These are phyloP conservation scores for Scaptomyza polygonia DNA, from an alignment of 2,888 invertebrate genomes.

Conservation along the genomic window DNA sequence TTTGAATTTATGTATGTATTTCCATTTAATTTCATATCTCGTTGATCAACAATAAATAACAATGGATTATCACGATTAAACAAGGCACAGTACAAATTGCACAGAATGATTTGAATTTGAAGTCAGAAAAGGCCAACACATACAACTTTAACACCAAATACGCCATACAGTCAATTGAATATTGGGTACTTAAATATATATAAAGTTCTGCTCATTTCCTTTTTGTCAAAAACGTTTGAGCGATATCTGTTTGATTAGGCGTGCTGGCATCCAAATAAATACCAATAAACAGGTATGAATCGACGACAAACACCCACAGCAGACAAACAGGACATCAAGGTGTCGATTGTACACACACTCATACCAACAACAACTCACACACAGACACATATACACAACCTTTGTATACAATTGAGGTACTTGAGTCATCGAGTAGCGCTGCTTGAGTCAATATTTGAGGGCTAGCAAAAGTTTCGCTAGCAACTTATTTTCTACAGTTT, in stretches of 20 bases:
- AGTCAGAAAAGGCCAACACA: not conserved
- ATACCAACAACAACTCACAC: slow-evolving; percentile 21
- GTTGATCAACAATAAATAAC: slow-evolving; percentile 8
- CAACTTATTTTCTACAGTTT: slow-evolving; percentile 52
- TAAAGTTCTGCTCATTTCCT: slow-evolving; percentile 14
- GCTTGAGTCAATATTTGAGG: slow-evolving; percentile 67
- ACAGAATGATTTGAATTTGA: not conserved
- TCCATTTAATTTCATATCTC: slow-evolving; percentile 1
- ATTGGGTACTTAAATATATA: slow-evolving; percentile 1
- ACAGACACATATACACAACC: slow-evolving; percentile 21
- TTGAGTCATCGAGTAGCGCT: slow-evolving; percentile 53
- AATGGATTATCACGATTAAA: slow-evolving; percentile 1
- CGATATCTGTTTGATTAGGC: slow-evolving; percentile 72
- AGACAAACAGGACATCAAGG: slow-evolving; percentile 54
- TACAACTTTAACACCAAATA: not conserved
- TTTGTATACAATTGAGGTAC: slow-evolving; percentile 44
- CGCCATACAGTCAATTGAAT: slow-evolving; percentile 5
- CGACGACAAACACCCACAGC: slow-evolving; percentile 3
- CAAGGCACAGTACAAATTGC: not conserved
- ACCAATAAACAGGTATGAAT: slow-evolving; percentile 63
- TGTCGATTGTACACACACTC: slow-evolving; percentile 74
- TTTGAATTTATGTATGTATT: slow-evolving; percentile 6
- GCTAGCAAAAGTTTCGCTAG: slow-evolving; percentile 59
- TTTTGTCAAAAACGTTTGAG: slow-evolving; percentile 27
- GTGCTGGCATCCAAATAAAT: slow-evolving; percentile 73